Evolutionary conservation across 2,888 invertebrate genomes (phyloP).

Genomic region (Andrena fulva): DNA sequence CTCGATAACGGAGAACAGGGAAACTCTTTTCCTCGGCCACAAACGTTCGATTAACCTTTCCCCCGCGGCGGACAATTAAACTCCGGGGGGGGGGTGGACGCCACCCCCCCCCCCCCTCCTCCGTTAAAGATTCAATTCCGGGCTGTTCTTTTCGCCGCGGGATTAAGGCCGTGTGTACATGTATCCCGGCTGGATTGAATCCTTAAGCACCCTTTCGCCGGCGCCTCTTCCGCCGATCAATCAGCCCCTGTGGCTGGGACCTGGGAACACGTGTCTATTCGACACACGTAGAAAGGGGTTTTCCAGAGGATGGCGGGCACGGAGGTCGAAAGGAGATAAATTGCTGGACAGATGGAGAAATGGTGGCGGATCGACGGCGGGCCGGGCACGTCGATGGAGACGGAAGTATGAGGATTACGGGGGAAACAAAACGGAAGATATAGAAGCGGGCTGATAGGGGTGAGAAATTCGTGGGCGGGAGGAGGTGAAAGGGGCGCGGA

Average conservation of each 20-base stretch:
- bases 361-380: slow-evolving; percentile 19
- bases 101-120: not conserved
- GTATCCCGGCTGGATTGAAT: slow-evolving; percentile 69
- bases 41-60: slow-evolving; percentile 27
- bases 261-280: slow-evolving; percentile 59
- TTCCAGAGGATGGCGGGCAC: slow-evolving; percentile 2
- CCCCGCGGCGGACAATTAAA: slow-evolving; percentile 49
- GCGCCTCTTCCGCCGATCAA: slow-evolving; percentile 67
- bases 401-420: slow-evolving; percentile 16
- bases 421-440: not conserved
- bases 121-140: slow-evolving; percentile 53
- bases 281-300: slow-evolving; percentile 50
- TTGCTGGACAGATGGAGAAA: slow-evolving; percentile 58
- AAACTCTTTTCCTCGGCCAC: slow-evolving; percentile 2
- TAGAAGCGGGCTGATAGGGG: not conserved
- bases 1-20: slow-evolving; percentile 11
- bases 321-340: slow-evolving; percentile 50
- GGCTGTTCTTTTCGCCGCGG: slow-evolving; percentile 51
- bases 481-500: not conserved
- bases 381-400: slow-evolving; percentile 16
- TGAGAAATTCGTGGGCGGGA: not conserved
- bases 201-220: slow-evolving; percentile 61
- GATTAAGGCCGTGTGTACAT: slow-evolving; percentile 70
- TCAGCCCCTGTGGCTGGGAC: slow-evolving; percentile 59
- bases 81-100: not conserved